A percentile compares a stretch with the other conserved stretches of the same genome.
These are phyloP conservation scores for Syrmaticus mikado DNA, from an alignment of 2,113 vertebrate genomes.

Conservation along the genomic window DNA sequence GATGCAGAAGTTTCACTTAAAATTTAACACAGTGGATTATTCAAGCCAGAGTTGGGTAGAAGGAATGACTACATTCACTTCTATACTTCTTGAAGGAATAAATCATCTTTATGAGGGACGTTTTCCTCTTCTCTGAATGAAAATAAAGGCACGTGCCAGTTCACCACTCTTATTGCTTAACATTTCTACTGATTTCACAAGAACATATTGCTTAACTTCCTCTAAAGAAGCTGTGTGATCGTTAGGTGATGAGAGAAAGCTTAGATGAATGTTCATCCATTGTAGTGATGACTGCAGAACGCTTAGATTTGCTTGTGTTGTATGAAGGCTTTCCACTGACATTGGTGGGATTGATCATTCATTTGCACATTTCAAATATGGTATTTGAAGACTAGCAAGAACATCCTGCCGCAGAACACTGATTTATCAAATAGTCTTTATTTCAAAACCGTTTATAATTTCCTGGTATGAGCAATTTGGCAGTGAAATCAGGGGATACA, in stretches of 20 bases:
- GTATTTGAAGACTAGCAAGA: neutral
- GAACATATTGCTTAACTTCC: rapidly evolving
- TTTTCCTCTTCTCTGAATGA: neutral
- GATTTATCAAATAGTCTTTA: neutral
- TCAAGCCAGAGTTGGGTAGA: neutral
- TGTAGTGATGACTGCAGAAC: neutral
- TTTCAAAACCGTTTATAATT: neutral
- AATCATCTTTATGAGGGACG: neutral
- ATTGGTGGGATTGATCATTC: neutral
- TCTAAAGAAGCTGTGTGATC: neutral
- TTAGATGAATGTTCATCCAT: neutral
- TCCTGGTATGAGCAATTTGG: neutral
- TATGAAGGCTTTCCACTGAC: neutral
- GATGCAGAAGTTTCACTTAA: neutral
- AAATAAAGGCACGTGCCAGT: neutral
- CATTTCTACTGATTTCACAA: neutral
- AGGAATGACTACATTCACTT: neutral
- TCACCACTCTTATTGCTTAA: neutral
- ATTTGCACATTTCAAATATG: neutral
- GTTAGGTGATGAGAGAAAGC: neutral
- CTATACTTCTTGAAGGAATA: neutral
- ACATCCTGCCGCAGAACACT: neutral
- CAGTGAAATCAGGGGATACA: neutral
- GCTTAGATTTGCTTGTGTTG: neutral
- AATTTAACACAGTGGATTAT: neutral